A percentile compares a stretch with the other conserved stretches of the same genome.
These are phyloP conservation scores for Xylocopa sonorina DNA, from an alignment of 1,140 invertebrate species.

Conservation along the genomic window DNA sequence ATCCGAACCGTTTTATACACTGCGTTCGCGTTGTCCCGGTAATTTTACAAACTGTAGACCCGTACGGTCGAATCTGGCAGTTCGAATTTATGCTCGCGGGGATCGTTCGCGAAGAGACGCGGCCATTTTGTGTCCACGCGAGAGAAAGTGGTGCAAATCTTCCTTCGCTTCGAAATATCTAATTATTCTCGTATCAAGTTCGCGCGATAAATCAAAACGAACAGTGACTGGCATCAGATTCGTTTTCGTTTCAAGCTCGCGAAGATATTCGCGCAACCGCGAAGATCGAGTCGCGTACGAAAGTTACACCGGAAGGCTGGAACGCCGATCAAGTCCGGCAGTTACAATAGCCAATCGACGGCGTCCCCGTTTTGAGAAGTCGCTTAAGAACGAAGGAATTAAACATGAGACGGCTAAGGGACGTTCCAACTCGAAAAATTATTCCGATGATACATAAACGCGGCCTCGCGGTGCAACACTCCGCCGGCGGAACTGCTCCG, in stretches of 20 bases:
- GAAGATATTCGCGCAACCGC: neutral
- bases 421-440: conserved; percentile 47
- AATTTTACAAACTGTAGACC: too few relatives aligned
- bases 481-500: conserved; percentile 26
- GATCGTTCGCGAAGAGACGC: too few relatives aligned
- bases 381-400: conserved; percentile 31
- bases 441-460: conserved; percentile 34
- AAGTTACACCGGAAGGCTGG: neutral
- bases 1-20: neutral
- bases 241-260: neutral
- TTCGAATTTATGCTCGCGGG: too few relatives aligned
- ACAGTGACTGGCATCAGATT: too few relatives aligned
- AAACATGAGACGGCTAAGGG: conserved; percentile 43
- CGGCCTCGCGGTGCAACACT: conserved; percentile 4
- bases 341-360: conserved; percentile 12
- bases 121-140: too few relatives aligned
- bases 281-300: conserved; percentile 36
- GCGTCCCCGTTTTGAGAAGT: neutral
- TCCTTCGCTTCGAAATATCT: too few relatives aligned
- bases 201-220: too few relatives aligned
- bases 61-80: too few relatives aligned
- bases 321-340: neutral
- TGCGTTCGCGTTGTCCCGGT: neutral
- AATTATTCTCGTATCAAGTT: too few relatives aligned
- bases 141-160: too few relatives aligned